Percentiles rank a stretch among this genome's conserved stretches.
Evolutionary conservation across 2,888 invertebrate species (phyloP).

Genomic region (Tetragonula carbonaria): DNA sequence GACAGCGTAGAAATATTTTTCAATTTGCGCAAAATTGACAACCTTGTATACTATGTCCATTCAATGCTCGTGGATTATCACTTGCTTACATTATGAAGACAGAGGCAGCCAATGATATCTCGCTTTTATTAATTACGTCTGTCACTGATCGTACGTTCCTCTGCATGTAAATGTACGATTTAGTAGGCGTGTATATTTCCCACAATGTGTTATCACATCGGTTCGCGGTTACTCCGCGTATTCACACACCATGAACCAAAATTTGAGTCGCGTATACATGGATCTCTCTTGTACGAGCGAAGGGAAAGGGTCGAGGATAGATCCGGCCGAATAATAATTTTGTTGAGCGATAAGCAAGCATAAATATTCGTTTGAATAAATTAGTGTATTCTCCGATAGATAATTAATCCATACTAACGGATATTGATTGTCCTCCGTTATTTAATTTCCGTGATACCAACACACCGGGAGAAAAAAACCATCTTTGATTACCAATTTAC

Average conservation of each 20-base stretch:
- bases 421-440: conserved; percentile 14
- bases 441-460: neutral
- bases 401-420: conserved; percentile 16
- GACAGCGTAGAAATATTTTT: too few species aligned
- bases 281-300: neutral
- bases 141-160: conserved; percentile 44
- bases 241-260: conserved; percentile 37
- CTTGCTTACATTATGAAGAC: conserved; percentile 38
- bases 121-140: conserved; percentile 60
- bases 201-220: conserved; percentile 57
- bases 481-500: neutral
- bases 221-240: conserved; percentile 55
- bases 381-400: neutral
- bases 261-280: conserved; percentile 15
- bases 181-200: conserved; percentile 49
- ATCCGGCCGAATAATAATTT: neutral
- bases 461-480: neutral
- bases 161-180: conserved; percentile 56
- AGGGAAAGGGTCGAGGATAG: neutral
- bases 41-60: neutral
- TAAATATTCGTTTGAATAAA: conserved; percentile 19
- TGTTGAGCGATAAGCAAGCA: neutral
- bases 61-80: conserved; percentile 20
- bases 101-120: conserved; percentile 30
- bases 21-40: too few species aligned